A percentile compares a stretch with the other conserved stretches of the same genome.
Conservation (phyloP, 92 coral and sea anemone genomes). For the Porites cylindrica region DNA sequence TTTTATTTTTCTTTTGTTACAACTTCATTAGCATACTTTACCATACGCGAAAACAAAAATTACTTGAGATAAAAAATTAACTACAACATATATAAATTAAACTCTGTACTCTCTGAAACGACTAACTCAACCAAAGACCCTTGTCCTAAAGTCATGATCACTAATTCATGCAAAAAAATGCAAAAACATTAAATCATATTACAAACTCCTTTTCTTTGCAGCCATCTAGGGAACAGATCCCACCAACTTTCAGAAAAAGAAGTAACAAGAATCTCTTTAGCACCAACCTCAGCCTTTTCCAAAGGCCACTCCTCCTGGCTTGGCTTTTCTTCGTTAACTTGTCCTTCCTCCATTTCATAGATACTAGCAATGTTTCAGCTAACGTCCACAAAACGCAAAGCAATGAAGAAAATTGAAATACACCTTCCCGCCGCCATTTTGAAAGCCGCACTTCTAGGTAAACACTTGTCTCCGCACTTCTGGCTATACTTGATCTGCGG, state of each 20-base stretch:
- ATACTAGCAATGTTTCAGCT: background rate
- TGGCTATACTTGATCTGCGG: constrained; percentile 5
- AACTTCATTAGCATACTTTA: too few relatives aligned
- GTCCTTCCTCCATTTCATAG: constrained; percentile 21
- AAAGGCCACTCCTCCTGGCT: constrained; percentile 52
- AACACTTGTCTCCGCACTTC: background rate
- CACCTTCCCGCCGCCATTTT: constrained; percentile 89
- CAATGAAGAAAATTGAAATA: too few relatives aligned
- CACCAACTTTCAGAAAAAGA: background rate
- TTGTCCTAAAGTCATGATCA: too few relatives aligned
- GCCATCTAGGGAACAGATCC: background rate
- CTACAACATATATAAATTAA: too few relatives aligned
- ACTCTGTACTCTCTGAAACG: too few relatives aligned
- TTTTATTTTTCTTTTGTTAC: too few relatives aligned
- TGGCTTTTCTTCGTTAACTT: constrained; percentile 74
- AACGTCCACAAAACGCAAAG: background rate
- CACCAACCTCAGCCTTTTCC: constrained; percentile 70
- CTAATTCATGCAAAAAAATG: too few relatives aligned
- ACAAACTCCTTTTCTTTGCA: background rate
- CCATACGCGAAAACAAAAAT: too few relatives aligned
- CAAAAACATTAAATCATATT: too few relatives aligned
- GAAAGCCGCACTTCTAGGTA: background rate
- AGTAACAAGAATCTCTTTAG: too few relatives aligned
- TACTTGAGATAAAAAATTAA: too few relatives aligned
- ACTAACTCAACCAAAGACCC: too few relatives aligned